Evolutionary conservation across 2,888 invertebrate genomes (phyloP), one percentile per base, ranked within the genome.

Genomic region (Fabriciana adippe): DNA sequence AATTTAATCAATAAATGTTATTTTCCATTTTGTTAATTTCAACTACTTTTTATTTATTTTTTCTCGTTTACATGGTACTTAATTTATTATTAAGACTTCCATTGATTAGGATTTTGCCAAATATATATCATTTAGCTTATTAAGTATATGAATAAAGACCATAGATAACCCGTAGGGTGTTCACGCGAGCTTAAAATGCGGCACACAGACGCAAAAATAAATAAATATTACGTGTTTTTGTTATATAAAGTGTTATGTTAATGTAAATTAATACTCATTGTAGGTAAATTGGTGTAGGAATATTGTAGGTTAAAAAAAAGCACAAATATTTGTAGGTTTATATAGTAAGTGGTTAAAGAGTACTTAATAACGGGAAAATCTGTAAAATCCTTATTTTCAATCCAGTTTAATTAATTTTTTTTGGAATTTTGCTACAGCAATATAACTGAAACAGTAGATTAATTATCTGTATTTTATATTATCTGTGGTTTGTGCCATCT

Each of bases 241-340:
- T 69, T 69, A 69, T 64, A 18, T 21, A 65, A 63, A 59, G 55
- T 66, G 66, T 66, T 70, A 55, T 56, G 64, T 68, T 70, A 56
- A 45, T 48, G 57, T 59, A n/a, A 48, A 57, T 70, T 35, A 68
- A 70, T 70, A 70, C 70, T 70, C 70, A 70, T 31, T 63, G 21
- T 62, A 66, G 56, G 45, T 15, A 41, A 54, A 54, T 61, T 35
- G 41, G 41, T 59, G 54, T 69, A 69, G 69, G 54, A 54, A 60
- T 21, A 55, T 54, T 31, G 48, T 54, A 67, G 41, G 18, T 35
- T 62, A 55, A 55, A 62, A 59, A 66, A 56, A 64, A 64, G 69
- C 69, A 70, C 69, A 70, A 70, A 64, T 67, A 70, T 61, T 56
- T 51, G 51, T 67, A 67, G 67, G 61, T 8, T 61, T 54, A 50